These are phyloP conservation scores for Halichondria panicea DNA, from an alignment of 37 sponge, comb jelly and placozoan species.

Conservation along the genomic window DNA sequence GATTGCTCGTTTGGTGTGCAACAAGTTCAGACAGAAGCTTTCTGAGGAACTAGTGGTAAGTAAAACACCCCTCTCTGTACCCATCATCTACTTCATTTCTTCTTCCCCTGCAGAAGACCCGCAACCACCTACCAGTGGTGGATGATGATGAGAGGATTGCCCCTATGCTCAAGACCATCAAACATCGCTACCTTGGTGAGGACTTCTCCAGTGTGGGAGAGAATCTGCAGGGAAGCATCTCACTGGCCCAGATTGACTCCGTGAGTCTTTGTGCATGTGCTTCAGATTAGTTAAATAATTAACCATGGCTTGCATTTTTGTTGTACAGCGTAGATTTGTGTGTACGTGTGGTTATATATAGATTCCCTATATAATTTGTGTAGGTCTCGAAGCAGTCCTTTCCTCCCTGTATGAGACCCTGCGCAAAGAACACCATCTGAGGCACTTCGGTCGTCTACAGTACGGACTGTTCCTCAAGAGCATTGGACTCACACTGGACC, in stretches of 20 bases:
- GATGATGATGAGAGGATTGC: conserved; percentile 85
- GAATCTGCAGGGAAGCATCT: conserved; percentile 35
- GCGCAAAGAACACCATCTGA: conserved; percentile 86
- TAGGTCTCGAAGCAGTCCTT: conserved; percentile 83
- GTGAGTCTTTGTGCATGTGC: conserved; percentile 24
- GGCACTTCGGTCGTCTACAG: conserved; percentile 90
- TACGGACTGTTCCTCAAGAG: conserved; percentile 95
- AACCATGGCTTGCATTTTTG: background rate
- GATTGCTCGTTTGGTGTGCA: conserved; percentile 56
- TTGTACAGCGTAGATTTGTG: background rate
- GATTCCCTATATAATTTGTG: background rate
- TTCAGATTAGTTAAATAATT: background rate
- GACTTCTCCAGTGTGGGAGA: conserved; percentile 43
- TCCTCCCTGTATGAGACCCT: conserved; percentile 91
- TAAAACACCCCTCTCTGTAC: too few relatives aligned
- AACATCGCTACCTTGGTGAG: conserved; percentile 59
- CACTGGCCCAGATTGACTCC: conserved; percentile 35
- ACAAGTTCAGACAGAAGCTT: conserved; percentile 72
- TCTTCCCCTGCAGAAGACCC: conserved; percentile 40
- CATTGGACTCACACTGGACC: conserved; percentile 82
- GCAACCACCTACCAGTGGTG: conserved; percentile 63
- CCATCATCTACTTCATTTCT: background rate
- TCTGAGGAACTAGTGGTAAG: conserved; percentile 76
- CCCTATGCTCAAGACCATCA: conserved; percentile 57
- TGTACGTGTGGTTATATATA: background rate